These are phyloP conservation scores for Phoxinus dragarum DNA, from an alignment of 2,797 vertebrate species.

Conservation along the genomic window DNA sequence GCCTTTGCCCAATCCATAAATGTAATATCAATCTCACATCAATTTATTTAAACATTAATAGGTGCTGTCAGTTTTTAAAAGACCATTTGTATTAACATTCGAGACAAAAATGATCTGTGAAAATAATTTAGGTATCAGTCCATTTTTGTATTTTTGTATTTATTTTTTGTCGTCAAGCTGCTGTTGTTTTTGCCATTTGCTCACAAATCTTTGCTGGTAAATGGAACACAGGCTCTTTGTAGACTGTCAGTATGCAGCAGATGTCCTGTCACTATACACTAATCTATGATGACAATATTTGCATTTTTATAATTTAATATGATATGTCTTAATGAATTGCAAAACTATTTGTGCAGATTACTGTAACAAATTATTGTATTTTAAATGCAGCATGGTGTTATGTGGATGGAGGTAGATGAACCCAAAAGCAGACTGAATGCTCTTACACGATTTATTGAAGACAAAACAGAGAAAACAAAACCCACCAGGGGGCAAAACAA, in stretches of 20 bases:
- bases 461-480: too few relatives aligned
- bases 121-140: background rate
- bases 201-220: background rate
- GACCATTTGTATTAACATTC: background rate
- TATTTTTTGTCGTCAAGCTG: background rate
- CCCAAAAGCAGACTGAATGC: too few relatives aligned
- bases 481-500: too few relatives aligned
- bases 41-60: background rate
- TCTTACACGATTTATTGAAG: too few relatives aligned
- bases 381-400: background rate
- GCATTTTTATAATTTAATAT: conserved; percentile 20
- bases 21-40: background rate
- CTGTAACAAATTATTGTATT: conserved; percentile 1
- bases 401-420: too few relatives aligned
- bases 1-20: background rate
- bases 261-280: conserved; percentile 22
- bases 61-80: background rate
- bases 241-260: conserved; percentile 24
- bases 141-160: background rate
- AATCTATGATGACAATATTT: conserved; percentile 19
- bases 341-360: background rate
- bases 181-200: conserved; percentile 10
- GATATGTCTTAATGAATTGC: conserved; percentile 5
- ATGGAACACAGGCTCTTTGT: background rate
- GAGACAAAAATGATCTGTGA: background rate